phyloP scores from a whole-genome alignment of 2,113 vertebrate species.

The Pangasianodon gigas region DNA sequence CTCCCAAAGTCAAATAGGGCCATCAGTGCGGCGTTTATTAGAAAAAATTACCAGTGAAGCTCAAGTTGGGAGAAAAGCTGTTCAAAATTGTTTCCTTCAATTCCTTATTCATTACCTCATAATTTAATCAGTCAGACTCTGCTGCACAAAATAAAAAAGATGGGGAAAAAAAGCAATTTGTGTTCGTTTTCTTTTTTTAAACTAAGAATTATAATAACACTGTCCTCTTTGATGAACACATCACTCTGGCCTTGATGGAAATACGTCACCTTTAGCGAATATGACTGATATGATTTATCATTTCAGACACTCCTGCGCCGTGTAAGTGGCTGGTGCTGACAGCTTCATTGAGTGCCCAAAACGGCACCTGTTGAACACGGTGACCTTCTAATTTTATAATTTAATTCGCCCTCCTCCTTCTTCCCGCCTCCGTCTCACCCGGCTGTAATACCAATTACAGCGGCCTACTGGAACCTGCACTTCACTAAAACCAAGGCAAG shows the following conservation, averaged over 20 bases:
- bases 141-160: constrained; percentile 67
- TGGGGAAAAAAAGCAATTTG: constrained; percentile 76
- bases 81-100: constrained; percentile 53
- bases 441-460: constrained; percentile 85
- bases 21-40: constrained; percentile 41
- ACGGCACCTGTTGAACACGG: constrained; percentile 87
- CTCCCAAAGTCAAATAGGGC: constrained; percentile 24
- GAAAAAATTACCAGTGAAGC: constrained; percentile 40
- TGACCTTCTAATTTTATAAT: constrained; percentile 78
- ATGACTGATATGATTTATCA: constrained; percentile 92
- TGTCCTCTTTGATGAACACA: constrained; percentile 82
- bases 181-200: constrained; percentile 65
- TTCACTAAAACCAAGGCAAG: constrained; percentile 93
- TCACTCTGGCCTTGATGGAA: constrained; percentile 94
- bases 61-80: constrained; percentile 42
- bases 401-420: constrained; percentile 63
- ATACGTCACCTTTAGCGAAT: constrained; percentile 78
- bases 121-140: constrained; percentile 54
- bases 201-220: constrained; percentile 83
- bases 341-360: constrained; percentile 79
- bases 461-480: constrained; percentile 80
- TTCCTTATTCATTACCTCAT: constrained; percentile 56
- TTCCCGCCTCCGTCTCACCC: constrained; percentile 32
- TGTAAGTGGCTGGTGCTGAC: constrained; percentile 60
- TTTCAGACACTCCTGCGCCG: constrained; percentile 81